Conservation (phyloP, 2,113 vertebrate species). For the Megaceryle torquata region DNA sequence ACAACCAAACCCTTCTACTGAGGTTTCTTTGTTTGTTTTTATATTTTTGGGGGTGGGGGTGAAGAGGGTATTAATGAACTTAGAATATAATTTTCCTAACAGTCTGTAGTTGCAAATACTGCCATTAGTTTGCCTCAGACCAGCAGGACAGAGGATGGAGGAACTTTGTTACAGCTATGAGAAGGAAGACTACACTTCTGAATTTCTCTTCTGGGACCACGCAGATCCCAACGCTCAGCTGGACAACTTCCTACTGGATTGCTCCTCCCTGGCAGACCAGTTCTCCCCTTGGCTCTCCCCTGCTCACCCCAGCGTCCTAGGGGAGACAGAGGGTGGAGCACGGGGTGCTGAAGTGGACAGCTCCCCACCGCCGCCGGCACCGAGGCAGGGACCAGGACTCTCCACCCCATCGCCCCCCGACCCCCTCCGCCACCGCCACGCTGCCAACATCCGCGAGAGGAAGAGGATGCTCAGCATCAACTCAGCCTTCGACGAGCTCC, state of each 20-base stretch:
- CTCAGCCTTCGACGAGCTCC: slow-evolving; percentile 77
- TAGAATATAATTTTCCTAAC: neutral
- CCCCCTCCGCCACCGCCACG: slow-evolving; percentile 46
- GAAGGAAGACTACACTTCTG: slow-evolving; percentile 52
- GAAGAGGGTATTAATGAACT: too few species aligned
- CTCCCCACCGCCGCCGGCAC: neutral
- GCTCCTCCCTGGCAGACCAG: slow-evolving; percentile 20
- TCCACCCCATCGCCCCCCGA: neutral
- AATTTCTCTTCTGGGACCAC: slow-evolving; percentile 75
- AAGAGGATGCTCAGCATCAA: slow-evolving; percentile 81
- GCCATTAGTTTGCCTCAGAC: too few species aligned
- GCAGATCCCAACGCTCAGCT: slow-evolving; percentile 55
- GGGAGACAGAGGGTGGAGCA: slow-evolving; percentile 59
- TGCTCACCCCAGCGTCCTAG: slow-evolving; percentile 32
- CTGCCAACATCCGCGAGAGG: slow-evolving; percentile 81
- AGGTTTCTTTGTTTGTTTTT: neutral
- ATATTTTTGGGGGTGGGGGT: neutral
- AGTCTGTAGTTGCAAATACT: neutral
- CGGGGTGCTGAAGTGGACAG: slow-evolving; percentile 69
- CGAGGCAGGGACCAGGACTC: neutral
- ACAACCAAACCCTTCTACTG: neutral
- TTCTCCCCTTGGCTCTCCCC: slow-evolving; percentile 61
- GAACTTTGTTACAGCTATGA: slow-evolving; percentile 69
- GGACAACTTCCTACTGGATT: slow-evolving; percentile 70
- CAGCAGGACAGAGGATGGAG: slow-evolving; percentile 52